Percentiles rank a stretch among this genome's conserved stretches.
These are phyloP conservation scores for Aegotheles bennettii DNA, from an alignment of 2,113 vertebrate genomes.

Conservation along the genomic window DNA sequence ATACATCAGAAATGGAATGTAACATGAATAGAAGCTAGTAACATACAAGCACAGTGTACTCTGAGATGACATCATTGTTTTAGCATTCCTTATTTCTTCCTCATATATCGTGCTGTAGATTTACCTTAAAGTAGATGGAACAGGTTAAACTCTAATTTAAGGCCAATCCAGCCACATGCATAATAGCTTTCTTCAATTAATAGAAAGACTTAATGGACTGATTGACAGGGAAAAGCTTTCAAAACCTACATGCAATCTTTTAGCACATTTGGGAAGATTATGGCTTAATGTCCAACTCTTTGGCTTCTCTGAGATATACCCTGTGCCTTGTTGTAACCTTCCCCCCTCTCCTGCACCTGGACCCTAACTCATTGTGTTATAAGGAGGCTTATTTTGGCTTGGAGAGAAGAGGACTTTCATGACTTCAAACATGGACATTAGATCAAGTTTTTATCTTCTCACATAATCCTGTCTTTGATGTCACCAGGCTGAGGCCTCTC, in stretches of 20 bases:
- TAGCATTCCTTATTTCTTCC: neutral
- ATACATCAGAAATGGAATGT: neutral
- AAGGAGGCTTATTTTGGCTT: conserved; percentile 71
- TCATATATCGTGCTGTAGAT: neutral
- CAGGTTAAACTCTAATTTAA: conserved; percentile 66
- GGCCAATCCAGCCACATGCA: conserved; percentile 5
- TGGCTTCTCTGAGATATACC: conserved; percentile 19
- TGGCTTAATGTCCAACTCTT: conserved; percentile 36
- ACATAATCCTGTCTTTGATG: conserved; percentile 94
- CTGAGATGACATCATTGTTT: neutral
- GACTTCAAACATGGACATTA: conserved; percentile 90
- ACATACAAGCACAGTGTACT: neutral
- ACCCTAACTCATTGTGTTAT: conserved; percentile 61
- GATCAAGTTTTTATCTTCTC: conserved; percentile 89
- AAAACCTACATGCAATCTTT: conserved; percentile 54
- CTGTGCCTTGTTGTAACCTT: neutral
- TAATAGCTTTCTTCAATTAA: conserved; percentile 4
- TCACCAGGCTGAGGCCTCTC: conserved; percentile 81
- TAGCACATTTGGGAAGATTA: conserved; percentile 56
- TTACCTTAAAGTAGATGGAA: neutral
- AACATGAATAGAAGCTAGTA: neutral
- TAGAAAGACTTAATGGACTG: conserved; percentile 64
- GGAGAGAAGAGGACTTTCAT: conserved; percentile 72
- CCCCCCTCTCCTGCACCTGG: conserved; percentile 68
- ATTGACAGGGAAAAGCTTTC: conserved; percentile 55